These are phyloP conservation scores for Alexandromys fortis DNA, from an alignment of 2,113 vertebrate genomes.

Conservation along the genomic window DNA sequence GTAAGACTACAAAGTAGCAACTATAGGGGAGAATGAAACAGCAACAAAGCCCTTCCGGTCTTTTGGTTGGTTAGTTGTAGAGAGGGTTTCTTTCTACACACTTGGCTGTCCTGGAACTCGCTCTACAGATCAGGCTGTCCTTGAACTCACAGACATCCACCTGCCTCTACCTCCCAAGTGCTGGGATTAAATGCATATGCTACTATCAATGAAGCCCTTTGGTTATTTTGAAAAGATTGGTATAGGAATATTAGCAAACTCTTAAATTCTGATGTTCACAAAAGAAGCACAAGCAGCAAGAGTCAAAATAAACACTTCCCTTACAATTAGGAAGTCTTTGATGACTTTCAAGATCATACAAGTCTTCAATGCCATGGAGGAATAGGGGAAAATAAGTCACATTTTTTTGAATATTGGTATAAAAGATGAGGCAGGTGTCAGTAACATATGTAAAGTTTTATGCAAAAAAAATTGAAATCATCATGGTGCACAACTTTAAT, in stretches of 20 bases:
- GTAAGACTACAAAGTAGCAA: not conserved
- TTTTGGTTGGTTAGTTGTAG: not conserved
- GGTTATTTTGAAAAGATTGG: not conserved
- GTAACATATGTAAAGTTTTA: not conserved
- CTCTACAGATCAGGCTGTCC: not conserved
- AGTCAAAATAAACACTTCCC: constrained; percentile 4
- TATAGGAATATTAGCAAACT: constrained; percentile 45
- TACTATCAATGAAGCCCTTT: not conserved
- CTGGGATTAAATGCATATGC: not conserved
- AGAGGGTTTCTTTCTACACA: not conserved
- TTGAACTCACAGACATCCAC: not conserved
- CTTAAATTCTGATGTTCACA: not conserved
- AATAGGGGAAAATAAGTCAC: not conserved
- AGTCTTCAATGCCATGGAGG: constrained; percentile 10
- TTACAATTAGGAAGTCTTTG: not conserved
- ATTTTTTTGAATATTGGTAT: constrained; percentile 38
- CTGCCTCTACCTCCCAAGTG: not conserved
- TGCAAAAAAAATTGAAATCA: constrained; percentile 34
- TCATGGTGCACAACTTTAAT: not conserved
- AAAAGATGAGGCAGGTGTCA: not conserved
- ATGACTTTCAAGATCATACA: not conserved
- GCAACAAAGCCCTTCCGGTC: not conserved
- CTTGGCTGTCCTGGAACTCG: not conserved
- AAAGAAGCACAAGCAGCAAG: constrained; percentile 18
- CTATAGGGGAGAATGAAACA: not conserved